Percentiles rank a stretch among this genome's conserved stretches.
These are phyloP conservation scores for Psittacara wagleri DNA, from an alignment of 2,113 vertebrate genomes.

Conservation along the genomic window DNA sequence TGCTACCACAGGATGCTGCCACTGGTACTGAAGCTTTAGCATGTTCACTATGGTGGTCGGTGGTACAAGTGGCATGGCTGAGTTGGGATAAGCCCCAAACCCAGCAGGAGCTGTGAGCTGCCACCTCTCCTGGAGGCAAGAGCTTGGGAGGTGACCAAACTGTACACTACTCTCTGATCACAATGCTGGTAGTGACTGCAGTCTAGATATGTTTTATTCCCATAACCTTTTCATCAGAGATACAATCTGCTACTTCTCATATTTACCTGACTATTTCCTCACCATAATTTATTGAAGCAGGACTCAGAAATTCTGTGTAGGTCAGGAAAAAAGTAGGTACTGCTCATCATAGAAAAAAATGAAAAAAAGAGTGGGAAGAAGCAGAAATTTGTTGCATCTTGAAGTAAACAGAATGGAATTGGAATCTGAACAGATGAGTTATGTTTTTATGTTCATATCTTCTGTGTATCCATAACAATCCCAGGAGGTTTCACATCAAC, in stretches of 20 bases:
- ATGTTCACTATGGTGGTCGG: accelerated
- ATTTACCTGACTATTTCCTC: background rate
- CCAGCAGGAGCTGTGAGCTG: background rate
- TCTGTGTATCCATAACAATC: constrained; percentile 64
- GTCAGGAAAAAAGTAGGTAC: background rate
- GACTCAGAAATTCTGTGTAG: background rate
- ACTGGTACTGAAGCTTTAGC: background rate
- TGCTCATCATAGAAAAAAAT: background rate
- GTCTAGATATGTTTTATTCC: background rate
- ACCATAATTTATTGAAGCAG: background rate
- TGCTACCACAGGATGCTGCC: background rate
- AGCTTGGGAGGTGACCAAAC: background rate
- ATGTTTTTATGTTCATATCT: constrained; percentile 55
- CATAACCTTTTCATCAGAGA: background rate
- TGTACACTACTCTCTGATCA: accelerated
- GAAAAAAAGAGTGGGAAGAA: background rate
- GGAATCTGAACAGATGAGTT: constrained; percentile 49
- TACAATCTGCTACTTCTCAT: background rate
- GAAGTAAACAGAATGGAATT: constrained; percentile 34
- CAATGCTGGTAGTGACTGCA: background rate
- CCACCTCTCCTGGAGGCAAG: background rate
- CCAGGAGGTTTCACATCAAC: constrained; percentile 62
- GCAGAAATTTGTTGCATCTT: constrained; percentile 26
- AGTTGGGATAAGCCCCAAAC: background rate
- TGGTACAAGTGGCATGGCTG: accelerated